A percentile compares a stretch with the other conserved stretches of the same genome.
Conservation (phyloP, 1,140 invertebrate species). For the Leptinotarsa undecemlineata region DNA sequence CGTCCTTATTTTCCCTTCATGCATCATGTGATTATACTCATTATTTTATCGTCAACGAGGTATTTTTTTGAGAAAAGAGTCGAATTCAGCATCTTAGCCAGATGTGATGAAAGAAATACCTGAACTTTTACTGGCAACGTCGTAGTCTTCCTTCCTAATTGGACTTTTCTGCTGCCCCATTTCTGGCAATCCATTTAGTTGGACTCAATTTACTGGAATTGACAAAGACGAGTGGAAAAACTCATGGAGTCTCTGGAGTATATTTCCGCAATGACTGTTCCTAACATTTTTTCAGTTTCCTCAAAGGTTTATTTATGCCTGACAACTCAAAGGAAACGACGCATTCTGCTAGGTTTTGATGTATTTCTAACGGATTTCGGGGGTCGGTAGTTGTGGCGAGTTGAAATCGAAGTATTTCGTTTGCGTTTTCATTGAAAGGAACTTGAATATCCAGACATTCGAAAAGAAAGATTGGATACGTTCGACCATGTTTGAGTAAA, state of each 20-base stretch:
- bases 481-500: no score
- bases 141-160: constrained; percentile 14
- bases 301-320: constrained; percentile 13
- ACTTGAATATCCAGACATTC: no score
- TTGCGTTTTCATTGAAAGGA: no score
- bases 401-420: no score
- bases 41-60: no score
- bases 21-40: no score
- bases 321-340: constrained; percentile 12
- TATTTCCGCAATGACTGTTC: constrained; percentile 17
- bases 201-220: constrained; percentile 21
- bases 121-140: constrained; percentile 1
- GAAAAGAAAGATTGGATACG: no score
- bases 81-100: not conserved
- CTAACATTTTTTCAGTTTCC: constrained; percentile 19
- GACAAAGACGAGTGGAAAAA: constrained; percentile 19
- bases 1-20: no score
- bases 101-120: constrained; percentile 19
- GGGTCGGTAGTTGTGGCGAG: no score
- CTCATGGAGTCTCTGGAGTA: constrained; percentile 15
- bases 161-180: constrained; percentile 23
- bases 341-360: not conserved
- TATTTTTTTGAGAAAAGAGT: not conserved
- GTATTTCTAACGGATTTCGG: not conserved
- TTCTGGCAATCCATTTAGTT: constrained; percentile 22